These are phyloP conservation scores for Caenorhabditis drosophilae DNA, from an alignment of 2,888 invertebrate species.

Conservation along the genomic window DNA sequence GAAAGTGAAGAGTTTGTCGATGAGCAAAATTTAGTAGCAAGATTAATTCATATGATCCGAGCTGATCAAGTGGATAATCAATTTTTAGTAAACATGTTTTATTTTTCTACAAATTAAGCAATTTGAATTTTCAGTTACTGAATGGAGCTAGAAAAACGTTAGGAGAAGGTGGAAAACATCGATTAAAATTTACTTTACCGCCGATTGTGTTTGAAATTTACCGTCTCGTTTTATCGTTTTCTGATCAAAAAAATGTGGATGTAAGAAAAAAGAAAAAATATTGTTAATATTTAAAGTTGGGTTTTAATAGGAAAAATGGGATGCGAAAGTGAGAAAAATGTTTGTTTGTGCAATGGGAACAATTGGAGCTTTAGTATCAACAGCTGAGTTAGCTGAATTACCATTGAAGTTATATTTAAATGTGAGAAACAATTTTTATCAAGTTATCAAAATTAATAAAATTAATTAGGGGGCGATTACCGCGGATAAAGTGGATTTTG, in stretches of 20 bases:
- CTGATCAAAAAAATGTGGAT: constrained; percentile 39
- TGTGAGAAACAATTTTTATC: constrained; percentile 24
- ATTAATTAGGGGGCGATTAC: constrained; percentile 86
- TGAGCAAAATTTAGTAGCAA: constrained; percentile 86
- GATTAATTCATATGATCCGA: constrained; percentile 72
- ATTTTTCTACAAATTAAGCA: neutral
- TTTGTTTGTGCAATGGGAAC: constrained; percentile 97
- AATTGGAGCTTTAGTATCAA: constrained; percentile 84
- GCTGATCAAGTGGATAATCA: constrained; percentile 75
- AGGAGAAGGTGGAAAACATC: constrained; percentile 84
- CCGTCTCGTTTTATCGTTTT: constrained; percentile 75
- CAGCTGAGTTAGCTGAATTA: constrained; percentile 91
- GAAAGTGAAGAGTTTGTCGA: constrained; percentile 73
- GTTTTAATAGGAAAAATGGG: constrained; percentile 85
- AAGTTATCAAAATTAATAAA: too few species aligned
- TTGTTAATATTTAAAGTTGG: constrained; percentile 4
- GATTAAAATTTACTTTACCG: constrained; percentile 89
- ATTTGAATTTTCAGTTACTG: constrained; percentile 79
- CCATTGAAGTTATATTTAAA: constrained; percentile 86
- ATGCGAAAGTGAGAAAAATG: constrained; percentile 96
- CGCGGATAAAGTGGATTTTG: constrained; percentile 75
- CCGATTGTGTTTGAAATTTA: constrained; percentile 93
- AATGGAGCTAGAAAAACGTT: constrained; percentile 87
- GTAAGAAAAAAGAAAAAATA: neutral
- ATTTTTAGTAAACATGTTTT: constrained; percentile 72